Percentiles rank a stretch among this genome's conserved stretches.
phyloP scores from a whole-genome alignment of 2,797 vertebrate species.

The Sebastolobus alascanus region DNA sequence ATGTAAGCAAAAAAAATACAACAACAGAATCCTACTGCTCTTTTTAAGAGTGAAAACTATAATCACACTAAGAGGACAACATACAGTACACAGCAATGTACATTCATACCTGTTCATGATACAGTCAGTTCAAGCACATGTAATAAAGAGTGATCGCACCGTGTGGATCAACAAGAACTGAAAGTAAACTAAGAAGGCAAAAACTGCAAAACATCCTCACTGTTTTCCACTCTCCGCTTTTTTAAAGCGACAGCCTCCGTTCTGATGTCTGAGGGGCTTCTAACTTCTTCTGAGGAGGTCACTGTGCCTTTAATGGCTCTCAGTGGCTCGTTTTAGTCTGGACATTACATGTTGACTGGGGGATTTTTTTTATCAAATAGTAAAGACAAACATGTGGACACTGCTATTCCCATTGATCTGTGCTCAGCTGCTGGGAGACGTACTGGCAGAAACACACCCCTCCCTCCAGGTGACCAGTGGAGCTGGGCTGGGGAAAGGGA shows the following conservation, averaged over 20 bases:
- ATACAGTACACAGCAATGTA: neutral
- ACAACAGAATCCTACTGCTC: neutral
- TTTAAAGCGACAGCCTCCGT: neutral
- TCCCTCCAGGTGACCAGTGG: constrained; percentile 62
- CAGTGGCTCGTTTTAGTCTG: no score
- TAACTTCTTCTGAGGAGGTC: no score
- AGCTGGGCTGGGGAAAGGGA: constrained; percentile 40
- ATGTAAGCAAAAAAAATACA: neutral
- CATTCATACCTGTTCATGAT: constrained; percentile 20
- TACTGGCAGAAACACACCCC: constrained; percentile 78
- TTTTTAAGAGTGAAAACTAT: neutral
- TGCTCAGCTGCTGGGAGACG: constrained; percentile 64
- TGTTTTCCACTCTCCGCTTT: neutral
- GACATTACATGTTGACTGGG: neutral
- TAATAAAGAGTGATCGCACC: neutral
- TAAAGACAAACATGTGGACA: no score
- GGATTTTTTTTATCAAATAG: no score
- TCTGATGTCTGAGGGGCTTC: neutral
- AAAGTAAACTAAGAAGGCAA: neutral
- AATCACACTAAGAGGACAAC: no score
- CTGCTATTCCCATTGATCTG: constrained; percentile 44
- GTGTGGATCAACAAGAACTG: neutral
- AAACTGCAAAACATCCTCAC: neutral
- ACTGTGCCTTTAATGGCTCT: constrained; percentile 3
- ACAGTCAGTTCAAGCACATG: neutral